Percentiles rank a stretch among this genome's conserved stretches.
phyloP scores from a whole-genome alignment of 92 coral and sea anemone species.

The Scolanthus callimorphus region DNA sequence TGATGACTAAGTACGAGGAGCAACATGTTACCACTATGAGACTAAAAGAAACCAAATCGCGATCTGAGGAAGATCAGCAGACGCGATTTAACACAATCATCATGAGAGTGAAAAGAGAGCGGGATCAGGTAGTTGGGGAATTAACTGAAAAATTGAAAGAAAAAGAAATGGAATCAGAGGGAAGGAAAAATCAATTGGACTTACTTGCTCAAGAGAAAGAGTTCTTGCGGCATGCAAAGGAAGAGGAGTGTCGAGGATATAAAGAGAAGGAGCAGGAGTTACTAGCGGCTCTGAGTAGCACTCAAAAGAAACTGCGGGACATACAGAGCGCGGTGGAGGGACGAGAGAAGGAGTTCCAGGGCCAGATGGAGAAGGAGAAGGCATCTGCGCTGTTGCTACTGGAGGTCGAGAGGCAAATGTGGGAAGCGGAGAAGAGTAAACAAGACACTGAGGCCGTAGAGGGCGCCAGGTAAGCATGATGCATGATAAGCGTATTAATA shows the following conservation, averaged over 20 bases:
- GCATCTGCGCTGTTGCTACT: constrained; percentile 57
- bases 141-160: constrained; percentile 60
- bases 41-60: constrained; percentile 50
- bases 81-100: constrained; percentile 87
- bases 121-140: constrained; percentile 66
- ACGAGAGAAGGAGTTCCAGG: constrained; percentile 55
- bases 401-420: constrained; percentile 85
- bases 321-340: constrained; percentile 37
- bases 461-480: constrained; percentile 36
- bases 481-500: no score
- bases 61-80: constrained; percentile 90
- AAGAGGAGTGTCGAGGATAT: constrained; percentile 26
- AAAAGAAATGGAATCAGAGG: constrained; percentile 27
- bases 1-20: constrained; percentile 49
- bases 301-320: constrained; percentile 53
- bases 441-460: constrained; percentile 16
- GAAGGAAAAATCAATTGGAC: constrained; percentile 45
- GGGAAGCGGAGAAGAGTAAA: constrained; percentile 67
- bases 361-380: constrained; percentile 64
- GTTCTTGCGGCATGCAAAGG: constrained; percentile 32
- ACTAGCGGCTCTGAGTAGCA: constrained; percentile 23
- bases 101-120: constrained; percentile 75
- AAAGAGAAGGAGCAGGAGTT: constrained; percentile 50
- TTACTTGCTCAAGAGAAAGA: constrained; percentile 57
- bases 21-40: constrained; percentile 53